Base-by-base conservation (phyloP, 1,140 invertebrate species). In the Caenorhabditis brenneri region DNA sequence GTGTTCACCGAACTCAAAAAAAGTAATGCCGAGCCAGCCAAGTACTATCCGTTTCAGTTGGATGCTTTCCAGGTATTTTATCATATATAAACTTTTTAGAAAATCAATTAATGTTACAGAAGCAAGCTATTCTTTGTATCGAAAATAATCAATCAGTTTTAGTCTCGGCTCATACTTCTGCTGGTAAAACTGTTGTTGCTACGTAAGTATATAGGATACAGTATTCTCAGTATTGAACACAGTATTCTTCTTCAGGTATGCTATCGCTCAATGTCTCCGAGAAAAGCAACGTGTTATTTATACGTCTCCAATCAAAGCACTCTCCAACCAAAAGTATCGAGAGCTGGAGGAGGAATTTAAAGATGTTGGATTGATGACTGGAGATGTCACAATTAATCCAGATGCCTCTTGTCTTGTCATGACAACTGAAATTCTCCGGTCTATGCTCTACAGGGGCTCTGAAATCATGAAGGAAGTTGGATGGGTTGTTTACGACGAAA, bases 401-500 rank as follows among this genome's bases (percentile, higher is more conserved):
- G 95, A 94, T 42, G 97, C 98, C 19, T 97, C 95, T 87, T 96
- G 97, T 92, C 93, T 99, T 36, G 98, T 99, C 85, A 99, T 99
- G 98, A 99, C 98, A 2, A 99, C 98, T 39, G 98, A 99, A 94
- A 99, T 99, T 94, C 92, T 99, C 80, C 92, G 98, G 86, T 97
- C 96, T 89, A 99, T 99, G 98, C 92, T 99, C 27, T 99, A 99
- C 90, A 93, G 97, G 91, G 98, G 98, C 81, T 98, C 96, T 49
- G 97, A 99, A 92, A 92, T 93, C 12, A 99, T 98, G 94, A 93
- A 97, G 87, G 98, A 99, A 93, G 96, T 99, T 5, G 97, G 96
- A 65, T 99, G 97, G 98, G 97, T 99, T 12, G 93, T 99, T 79
- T 99, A 99, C 93, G 98, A 99, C 92, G 98, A 99, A 93, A 99